Percentiles rank a stretch among this genome's conserved stretches.
Conservation (phyloP, 1,140 invertebrate genomes). For the Cephus cinctus region DNA sequence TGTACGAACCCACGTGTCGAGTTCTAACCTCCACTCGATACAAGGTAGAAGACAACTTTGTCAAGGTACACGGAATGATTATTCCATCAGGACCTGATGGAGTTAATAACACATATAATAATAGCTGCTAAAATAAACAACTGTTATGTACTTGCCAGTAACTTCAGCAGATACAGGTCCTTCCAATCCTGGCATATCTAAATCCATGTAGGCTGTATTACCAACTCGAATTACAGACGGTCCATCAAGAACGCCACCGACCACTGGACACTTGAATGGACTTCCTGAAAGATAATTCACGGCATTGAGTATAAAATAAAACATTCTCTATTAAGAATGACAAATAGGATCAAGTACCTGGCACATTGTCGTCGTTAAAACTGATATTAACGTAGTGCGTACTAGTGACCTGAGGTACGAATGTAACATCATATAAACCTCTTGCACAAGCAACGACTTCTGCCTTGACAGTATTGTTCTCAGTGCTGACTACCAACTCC, state of each 20-base stretch:
- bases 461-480: slow-evolving; percentile 83
- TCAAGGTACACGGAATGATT: slow-evolving; percentile 56
- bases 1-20: slow-evolving; percentile 64
- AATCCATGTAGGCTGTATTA: slow-evolving; percentile 58
- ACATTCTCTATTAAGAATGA: not conserved
- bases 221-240: slow-evolving; percentile 55
- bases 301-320: slow-evolving; percentile 9
- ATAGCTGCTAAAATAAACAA: not conserved
- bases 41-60: slow-evolving; percentile 54
- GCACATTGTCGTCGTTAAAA: slow-evolving; percentile 93
- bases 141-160: slow-evolving; percentile 41
- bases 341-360: slow-evolving; percentile 52
- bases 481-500: slow-evolving; percentile 90
- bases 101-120: slow-evolving; percentile 1
- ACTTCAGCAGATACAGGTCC: slow-evolving; percentile 50
- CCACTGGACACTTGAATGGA: slow-evolving; percentile 75
- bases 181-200: slow-evolving; percentile 50
- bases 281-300: slow-evolving; percentile 62
- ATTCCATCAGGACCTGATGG: slow-evolving; percentile 60
- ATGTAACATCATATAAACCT: slow-evolving; percentile 94
- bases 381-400: slow-evolving; percentile 94
- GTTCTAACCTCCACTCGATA: slow-evolving; percentile 61
- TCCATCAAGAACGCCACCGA: slow-evolving; percentile 51
- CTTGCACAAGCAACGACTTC: slow-evolving; percentile 87
- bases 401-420: slow-evolving; percentile 86